These are phyloP conservation scores for Triops cancriformis DNA, from an alignment of 1,140 invertebrate genomes.

Conservation along the genomic window DNA sequence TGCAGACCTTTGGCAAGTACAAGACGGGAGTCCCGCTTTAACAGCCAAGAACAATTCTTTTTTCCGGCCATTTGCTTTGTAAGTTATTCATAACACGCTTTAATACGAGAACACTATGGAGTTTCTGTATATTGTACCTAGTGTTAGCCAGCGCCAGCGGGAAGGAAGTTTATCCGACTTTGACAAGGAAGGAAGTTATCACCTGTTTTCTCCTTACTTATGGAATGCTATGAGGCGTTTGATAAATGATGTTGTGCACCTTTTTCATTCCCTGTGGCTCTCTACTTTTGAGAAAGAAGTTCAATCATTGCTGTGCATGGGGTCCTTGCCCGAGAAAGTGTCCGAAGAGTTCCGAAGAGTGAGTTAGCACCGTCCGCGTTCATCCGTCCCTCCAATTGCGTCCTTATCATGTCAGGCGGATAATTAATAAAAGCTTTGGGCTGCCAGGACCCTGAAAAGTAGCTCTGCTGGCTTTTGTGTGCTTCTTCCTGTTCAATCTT, in stretches of 20 bases:
- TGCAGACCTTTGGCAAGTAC: background rate
- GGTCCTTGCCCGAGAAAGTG: background rate
- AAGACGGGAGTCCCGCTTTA: background rate
- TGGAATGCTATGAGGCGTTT: background rate
- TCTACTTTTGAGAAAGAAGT: background rate
- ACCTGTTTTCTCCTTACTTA: background rate
- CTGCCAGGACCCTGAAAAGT: background rate
- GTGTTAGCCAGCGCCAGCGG: background rate
- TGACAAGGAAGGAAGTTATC: background rate
- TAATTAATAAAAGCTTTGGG: constrained; percentile 4
- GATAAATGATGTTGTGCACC: background rate
- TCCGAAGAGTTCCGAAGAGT: background rate
- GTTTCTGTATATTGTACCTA: background rate
- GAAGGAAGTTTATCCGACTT: too few relatives aligned
- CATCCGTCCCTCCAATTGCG: background rate
- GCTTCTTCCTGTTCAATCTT: background rate
- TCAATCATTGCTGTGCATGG: background rate
- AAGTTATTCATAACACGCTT: background rate
- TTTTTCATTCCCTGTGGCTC: background rate
- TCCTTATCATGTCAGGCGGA: background rate
- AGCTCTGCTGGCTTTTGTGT: background rate
- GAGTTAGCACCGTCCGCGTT: background rate
- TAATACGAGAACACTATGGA: background rate
- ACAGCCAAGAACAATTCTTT: background rate
- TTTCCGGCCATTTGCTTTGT: background rate